Evolutionary conservation across 2,888 invertebrate genomes (phyloP), one percentile per base, ranked within the genome.

Genomic region (Pemphredon lugubris): DNA sequence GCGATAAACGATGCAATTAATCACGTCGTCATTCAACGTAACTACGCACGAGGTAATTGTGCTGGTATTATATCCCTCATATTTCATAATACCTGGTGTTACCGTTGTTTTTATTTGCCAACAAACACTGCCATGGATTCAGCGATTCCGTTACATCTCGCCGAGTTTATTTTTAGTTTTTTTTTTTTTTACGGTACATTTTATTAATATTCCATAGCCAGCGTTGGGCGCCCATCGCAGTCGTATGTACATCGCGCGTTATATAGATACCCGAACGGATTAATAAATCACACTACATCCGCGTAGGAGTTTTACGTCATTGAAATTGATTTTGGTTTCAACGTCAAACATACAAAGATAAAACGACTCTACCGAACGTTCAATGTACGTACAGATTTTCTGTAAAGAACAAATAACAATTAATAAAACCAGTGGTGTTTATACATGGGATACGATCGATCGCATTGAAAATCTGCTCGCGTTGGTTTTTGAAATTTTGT

Each of bases 151-250:
- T 16, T 16, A 21, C 54, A 30, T 34, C 21, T 13, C 54, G 44
- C 51, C 58, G 18, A 39, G 51, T 70, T 65, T 73, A 70, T 60
- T 70, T 73, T 57, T 37, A 16, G 51, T n/a, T 47, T 60, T 70
- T 73, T 57, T 37, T 13, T 45, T n/a, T 47, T 55, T 57, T 44
- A 16, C 53, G 7, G 47, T 42, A 55, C 42, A 65, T 60, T 70
- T 68, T 59, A 74, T 73, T 73, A 74, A 74, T 74, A 68, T 47
- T 53, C 55, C 55, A 60, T 55, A 55, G 7, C 18, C 42, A 23
- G 39, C n/a, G 40, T 40, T 37, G 7, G 34, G 13, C 23, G 26
- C 11, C 37, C 26, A 44, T 44, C 48, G 26, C 16, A 30, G 3
- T 3, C 34, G 51, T n/a, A 37, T 48, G 63, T 66, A 59, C 65